Evolutionary conservation across 2,888 invertebrate genomes (phyloP).

Genomic region (Seira musarum): DNA sequence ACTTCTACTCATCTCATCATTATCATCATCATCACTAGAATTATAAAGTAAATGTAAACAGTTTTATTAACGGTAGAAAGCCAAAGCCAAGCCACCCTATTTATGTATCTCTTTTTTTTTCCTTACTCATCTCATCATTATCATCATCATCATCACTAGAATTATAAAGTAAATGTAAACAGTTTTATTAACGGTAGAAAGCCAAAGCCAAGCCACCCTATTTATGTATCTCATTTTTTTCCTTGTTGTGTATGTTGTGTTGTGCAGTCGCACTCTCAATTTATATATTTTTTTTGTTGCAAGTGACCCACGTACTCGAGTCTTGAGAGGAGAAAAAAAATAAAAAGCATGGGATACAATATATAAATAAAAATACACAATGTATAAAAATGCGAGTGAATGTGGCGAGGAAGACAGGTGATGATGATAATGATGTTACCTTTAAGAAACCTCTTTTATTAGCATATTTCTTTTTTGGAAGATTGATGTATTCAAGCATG

Average conservation of each 20-base stretch:
- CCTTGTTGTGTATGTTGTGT: not conserved
- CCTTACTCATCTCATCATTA: too few relatives aligned
- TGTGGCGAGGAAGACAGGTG: too few relatives aligned
- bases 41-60: slow-evolving; percentile 30
- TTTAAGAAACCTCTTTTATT: slow-evolving; percentile 9
- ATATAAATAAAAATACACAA: too few relatives aligned
- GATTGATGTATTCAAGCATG: slow-evolving; percentile 5
- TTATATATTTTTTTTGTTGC: not conserved
- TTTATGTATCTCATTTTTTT: slow-evolving; percentile 28
- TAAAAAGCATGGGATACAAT: too few relatives aligned
- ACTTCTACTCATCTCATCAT: too few relatives aligned
- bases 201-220: slow-evolving; percentile 34
- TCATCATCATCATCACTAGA: slow-evolving; percentile 13
- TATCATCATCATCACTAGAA: slow-evolving; percentile 13
- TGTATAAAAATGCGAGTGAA: too few relatives aligned
- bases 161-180: slow-evolving; percentile 29
- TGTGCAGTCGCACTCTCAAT: not conserved
- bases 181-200: slow-evolving; percentile 42
- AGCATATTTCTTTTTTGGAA: not conserved
- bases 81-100: slow-evolving; percentile 37
- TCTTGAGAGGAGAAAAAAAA: too few relatives aligned
- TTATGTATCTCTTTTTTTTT: slow-evolving; percentile 25
- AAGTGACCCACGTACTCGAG: not conserved
- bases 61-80: slow-evolving; percentile 41
- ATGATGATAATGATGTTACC: not conserved